phyloP scores from a whole-genome alignment of 2,113 vertebrate species.

The Peromyscus polionotus region DNA sequence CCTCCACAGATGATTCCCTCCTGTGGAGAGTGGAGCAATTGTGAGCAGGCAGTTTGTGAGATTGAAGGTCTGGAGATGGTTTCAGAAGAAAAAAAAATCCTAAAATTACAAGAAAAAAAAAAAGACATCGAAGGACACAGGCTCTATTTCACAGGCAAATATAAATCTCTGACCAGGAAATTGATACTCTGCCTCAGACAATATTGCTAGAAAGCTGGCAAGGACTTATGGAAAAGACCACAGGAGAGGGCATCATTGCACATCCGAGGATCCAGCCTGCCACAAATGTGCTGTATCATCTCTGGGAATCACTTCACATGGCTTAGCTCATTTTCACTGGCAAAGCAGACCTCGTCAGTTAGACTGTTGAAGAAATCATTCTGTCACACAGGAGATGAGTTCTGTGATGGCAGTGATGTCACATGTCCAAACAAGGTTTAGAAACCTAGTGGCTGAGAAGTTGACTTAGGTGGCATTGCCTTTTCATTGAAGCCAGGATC shows the following conservation, averaged over 20 bases:
- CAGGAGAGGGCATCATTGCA: not conserved
- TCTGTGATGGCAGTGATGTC: not conserved
- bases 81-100: slow-evolving; percentile 37
- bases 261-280: not conserved
- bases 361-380: not conserved
- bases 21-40: slow-evolving; percentile 61
- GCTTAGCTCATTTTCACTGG: not conserved
- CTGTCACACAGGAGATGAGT: not conserved
- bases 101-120: slow-evolving; percentile 68
- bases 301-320: not conserved
- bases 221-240: not conserved
- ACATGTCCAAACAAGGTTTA: not conserved
- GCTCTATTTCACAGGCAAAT: slow-evolving; percentile 65
- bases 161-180: slow-evolving; percentile 67
- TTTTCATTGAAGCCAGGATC: not conserved
- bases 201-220: not conserved
- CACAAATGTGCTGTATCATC: no score
- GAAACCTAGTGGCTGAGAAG: not conserved
- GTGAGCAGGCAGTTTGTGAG: slow-evolving; percentile 63
- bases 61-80: slow-evolving; percentile 66
- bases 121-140: slow-evolving; percentile 37
- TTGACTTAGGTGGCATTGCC: not conserved
- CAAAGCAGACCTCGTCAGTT: not conserved
- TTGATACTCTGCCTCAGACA: slow-evolving; percentile 53
- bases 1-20: slow-evolving; percentile 35